Conservation (phyloP, 2,797 vertebrate genomes). For the Notamacropus eugenii region DNA sequence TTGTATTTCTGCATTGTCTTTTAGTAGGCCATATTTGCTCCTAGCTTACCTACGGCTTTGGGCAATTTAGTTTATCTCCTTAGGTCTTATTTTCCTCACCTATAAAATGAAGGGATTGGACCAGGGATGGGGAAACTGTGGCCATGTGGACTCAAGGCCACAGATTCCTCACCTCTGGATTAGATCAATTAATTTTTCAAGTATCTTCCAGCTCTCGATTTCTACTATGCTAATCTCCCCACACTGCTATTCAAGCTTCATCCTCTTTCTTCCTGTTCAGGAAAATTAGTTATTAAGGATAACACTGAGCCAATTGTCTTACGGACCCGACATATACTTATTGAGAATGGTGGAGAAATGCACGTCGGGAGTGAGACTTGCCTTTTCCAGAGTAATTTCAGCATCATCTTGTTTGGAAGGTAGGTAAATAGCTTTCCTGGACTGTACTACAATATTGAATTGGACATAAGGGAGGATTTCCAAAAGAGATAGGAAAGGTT, state of each 20-base stretch:
- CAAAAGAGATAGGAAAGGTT: background rate
- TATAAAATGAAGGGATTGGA: background rate
- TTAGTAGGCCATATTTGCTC: background rate
- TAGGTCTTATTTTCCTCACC: background rate
- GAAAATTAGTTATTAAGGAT: conserved; percentile 94
- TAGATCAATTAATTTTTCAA: no score
- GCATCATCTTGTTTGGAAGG: conserved; percentile 94
- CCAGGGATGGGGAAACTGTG: no score
- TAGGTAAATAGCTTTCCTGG: conserved; percentile 65
- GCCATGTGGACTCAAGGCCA: no score
- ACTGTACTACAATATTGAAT: background rate
- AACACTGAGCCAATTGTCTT: conserved; percentile 87
- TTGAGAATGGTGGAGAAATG: conserved; percentile 92
- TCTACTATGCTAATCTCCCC: background rate
- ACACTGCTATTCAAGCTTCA: background rate
- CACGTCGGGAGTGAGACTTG: conserved; percentile 93
- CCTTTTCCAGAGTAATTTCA: conserved; percentile 92
- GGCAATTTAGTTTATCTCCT: background rate
- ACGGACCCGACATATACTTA: conserved; percentile 92
- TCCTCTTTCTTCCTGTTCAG: conserved; percentile 79
- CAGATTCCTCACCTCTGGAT: no score
- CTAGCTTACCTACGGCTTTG: background rate
- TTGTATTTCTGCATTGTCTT: background rate
- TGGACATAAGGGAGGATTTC: background rate
- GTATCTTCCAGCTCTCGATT: background rate